Percentiles rank a stretch among this genome's conserved stretches.
Evolutionary conservation across 1,140 invertebrate species (phyloP).

Genomic region (Hyphantria cunea): DNA sequence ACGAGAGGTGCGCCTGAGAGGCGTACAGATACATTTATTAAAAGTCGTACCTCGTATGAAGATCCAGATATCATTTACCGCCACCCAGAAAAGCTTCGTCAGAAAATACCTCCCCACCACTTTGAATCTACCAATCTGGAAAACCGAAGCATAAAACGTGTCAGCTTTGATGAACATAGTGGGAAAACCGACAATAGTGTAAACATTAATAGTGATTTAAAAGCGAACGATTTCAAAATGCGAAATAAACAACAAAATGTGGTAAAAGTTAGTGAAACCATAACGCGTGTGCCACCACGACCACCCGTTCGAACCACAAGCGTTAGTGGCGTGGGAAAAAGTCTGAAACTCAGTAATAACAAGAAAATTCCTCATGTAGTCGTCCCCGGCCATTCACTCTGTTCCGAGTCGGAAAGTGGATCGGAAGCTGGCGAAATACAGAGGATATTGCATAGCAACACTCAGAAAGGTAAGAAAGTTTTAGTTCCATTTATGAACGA

Average conservation of each 20-base stretch:
- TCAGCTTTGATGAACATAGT: conserved; percentile 55
- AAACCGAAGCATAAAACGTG: conserved; percentile 45
- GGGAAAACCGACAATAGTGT: neutral
- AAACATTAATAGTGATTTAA: conserved; percentile 9
- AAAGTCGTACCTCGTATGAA: conserved; percentile 30
- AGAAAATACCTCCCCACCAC: conserved; percentile 36
- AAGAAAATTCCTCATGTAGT: conserved; percentile 37
- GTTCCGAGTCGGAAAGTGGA: conserved; percentile 84
- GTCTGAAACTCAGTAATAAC: conserved; percentile 37
- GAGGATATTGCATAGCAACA: conserved; percentile 82
- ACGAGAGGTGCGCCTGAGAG: conserved; percentile 55
- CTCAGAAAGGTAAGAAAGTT: conserved; percentile 56
- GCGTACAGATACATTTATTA: conserved; percentile 65
- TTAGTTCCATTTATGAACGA: neutral
- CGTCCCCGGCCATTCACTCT: conserved; percentile 45
- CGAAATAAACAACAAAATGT: neutral
- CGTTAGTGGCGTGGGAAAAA: conserved; percentile 45
- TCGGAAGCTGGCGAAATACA: conserved; percentile 85
- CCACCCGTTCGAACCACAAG: conserved; percentile 63
- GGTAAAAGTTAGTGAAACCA: conserved; percentile 21
- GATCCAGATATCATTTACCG: conserved; percentile 56
- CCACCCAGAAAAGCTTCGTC: conserved; percentile 51
- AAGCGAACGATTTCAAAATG: conserved; percentile 14
- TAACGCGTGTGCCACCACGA: conserved; percentile 42
- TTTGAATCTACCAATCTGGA: conserved; percentile 37